These are phyloP conservation scores for Petrolisthes cinctipes DNA, from an alignment of 2,888 invertebrate genomes.

Conservation along the genomic window DNA sequence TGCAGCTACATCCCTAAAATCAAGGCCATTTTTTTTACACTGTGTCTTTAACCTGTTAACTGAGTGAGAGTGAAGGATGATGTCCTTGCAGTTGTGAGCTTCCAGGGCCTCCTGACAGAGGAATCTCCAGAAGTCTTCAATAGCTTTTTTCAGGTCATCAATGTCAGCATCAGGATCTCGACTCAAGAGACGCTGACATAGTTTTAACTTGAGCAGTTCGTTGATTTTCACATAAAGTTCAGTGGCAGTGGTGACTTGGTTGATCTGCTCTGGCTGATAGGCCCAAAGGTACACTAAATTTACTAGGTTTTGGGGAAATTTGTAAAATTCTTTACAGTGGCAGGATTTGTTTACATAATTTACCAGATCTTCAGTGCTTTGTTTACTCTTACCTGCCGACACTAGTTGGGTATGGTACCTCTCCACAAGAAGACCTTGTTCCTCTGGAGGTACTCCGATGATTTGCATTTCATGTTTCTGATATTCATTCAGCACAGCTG, in stretches of 20 bases:
- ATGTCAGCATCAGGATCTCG: not conserved
- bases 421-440: not conserved
- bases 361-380: not conserved
- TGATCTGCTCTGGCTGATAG: not conserved
- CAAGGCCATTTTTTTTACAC: not conserved
- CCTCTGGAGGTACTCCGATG: not conserved
- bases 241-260: slow-evolving; percentile 9
- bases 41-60: not conserved
- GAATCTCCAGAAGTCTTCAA: not conserved
- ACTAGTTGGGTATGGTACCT: not conserved
- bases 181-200: not conserved
- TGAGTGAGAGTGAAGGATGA: not conserved
- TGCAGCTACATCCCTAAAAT: slow-evolving; percentile 16
- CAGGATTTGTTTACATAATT: not conserved
- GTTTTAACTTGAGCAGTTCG: not conserved
- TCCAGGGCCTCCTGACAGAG: not conserved
- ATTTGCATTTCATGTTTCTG: not conserved
- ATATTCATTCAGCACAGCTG: not conserved
- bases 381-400: not conserved
- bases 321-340: not conserved
- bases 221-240: not conserved
- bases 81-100: not conserved
- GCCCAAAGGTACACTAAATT: slow-evolving; percentile 16
- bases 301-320: slow-evolving; percentile 6
- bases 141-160: not conserved